Percentiles rank a stretch among this genome's conserved stretches.
phyloP scores from a whole-genome alignment of 1,140 invertebrate genomes.

The Heliconius congener region DNA sequence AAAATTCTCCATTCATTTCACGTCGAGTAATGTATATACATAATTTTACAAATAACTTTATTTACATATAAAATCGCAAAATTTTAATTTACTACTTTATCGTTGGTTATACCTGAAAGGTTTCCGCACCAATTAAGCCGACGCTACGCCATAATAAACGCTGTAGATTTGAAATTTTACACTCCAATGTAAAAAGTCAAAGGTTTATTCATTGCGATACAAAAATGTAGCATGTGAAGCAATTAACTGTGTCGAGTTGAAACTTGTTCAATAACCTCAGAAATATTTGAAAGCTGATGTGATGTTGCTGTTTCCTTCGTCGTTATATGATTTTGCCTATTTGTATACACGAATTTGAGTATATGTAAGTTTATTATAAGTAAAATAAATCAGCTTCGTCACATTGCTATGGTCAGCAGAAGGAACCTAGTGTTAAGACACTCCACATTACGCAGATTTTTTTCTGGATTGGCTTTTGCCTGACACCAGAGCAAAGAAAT shows the following conservation, averaged over 20 bases:
- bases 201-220: conserved; percentile 20
- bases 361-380: no score
- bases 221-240: conserved; percentile 20
- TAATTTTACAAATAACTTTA: background rate
- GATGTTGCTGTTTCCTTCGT: background rate
- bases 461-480: no score
- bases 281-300: background rate
- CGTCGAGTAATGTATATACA: background rate
- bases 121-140: conserved; percentile 20
- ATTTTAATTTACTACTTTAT: conserved; percentile 4
- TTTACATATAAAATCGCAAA: background rate
- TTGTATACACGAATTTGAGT: no score
- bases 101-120: background rate
- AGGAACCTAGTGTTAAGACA: no score
- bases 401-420: no score
- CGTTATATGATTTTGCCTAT: background rate
- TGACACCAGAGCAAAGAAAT: no score
- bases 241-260: conserved; percentile 18
- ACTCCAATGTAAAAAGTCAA: conserved; percentile 21
- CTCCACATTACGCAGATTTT: no score
- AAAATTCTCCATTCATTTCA: background rate
- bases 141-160: conserved; percentile 17
- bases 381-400: no score
- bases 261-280: conserved; percentile 2
- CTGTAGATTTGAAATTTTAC: conserved; percentile 18